Base-by-base conservation (phyloP, 2,888 invertebrate genomes). In the Trissonchulus sp. region DNA sequence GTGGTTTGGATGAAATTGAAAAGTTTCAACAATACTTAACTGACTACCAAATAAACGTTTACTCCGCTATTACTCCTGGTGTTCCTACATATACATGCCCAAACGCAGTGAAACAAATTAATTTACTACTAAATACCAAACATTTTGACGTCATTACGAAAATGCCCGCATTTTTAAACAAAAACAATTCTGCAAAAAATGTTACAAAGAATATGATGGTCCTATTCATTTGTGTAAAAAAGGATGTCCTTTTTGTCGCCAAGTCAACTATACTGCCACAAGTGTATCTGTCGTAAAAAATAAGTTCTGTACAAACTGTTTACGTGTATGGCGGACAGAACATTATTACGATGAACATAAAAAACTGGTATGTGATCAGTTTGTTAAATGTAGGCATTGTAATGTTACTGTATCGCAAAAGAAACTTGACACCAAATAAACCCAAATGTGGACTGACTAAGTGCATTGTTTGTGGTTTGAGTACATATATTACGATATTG, bases 11-110 rank as follows among this genome's bases (percentile, higher is more conserved):
- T n/a, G n/a, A n/a, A n/a, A n/a, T n/a, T n/a, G n/a, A n/a, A n/a
- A n/a, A n/a, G n/a, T n/a, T n/a, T n/a, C n/a, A n/a, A n/a, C n/a
- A n/a, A n/a, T n/a, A n/a, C n/a, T n/a, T n/a, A n/a, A n/a, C n/a
- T n/a, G n/a, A n/a, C n/a, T n/a, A n/a, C n/a, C n/a, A n/a, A n/a
- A n/a, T n/a, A n/a, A n/a, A n/a, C n/a, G n/a, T n/a, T n/a, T n/a
- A n/a, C n/a, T n/a, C n/a, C n/a, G n/a, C n/a, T n/a, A n/a, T n/a
- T n/a, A n/a, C n/a, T n/a, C n/a, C n/a, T n/a, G 60, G 60, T 18
- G n/a, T 18, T 60, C n/a, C 18, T 18, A 77, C 76, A 34, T 76
- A 69, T 36, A 48, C 48, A 23, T 8, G 48, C 23, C 48, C 48
- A 48, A 23, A 48, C 8, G 48, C 48, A 23, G 48, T 15, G 8